Evolutionary conservation across 2,888 invertebrate species (phyloP), one percentile per base, ranked within the genome.

Genomic region (Dendrolimus houi): DNA sequence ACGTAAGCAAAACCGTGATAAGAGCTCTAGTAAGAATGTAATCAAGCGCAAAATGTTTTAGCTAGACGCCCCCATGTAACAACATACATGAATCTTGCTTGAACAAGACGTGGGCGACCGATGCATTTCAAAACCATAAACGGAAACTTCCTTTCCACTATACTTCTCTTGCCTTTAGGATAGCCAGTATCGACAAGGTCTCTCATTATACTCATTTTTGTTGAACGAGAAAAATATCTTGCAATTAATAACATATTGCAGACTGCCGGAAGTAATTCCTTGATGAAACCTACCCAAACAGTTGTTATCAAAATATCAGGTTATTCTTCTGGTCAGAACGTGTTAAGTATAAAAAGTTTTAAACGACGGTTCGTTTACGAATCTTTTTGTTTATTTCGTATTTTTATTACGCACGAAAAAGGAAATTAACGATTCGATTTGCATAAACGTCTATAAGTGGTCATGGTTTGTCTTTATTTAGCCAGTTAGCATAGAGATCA

Each of bases 91-190:
- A 17, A 29, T 29, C 3, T 29, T 83, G 77, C 74, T 75, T 71
- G 78, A 77, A 75, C 75, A 74, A 72, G 72, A 75, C 79, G 87
- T 87, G 81, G 89, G 89, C 83, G 85, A 82, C 71, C 86, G 83
- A 84, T 86, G 87, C 87, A 87, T 84, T 86, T 79, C 75, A 82
- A 65, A 73, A 71, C 84, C 85, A 71, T 86, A 85, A 77, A 79
- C 77, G 82, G 82, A 82, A 79, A 83, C 75, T 81, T 82, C 73
- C 79, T n/a, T 83, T 83, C 85, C 83, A 83, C 78, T 84, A 29
- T 29, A 86, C 85, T 82, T 83, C 83, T 82, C 81, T 83, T 86
- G 79, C 84, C 86, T 85, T 82, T 79, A 82, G 76, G 74, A 81
- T 77, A 75, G 74, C 69, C 71, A 74, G 79, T 83, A 82, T 81